Evolutionary conservation across 2,113 vertebrate genomes (phyloP), one percentile per base, ranked within the genome.

Genomic region (Plotosus lineatus): DNA sequence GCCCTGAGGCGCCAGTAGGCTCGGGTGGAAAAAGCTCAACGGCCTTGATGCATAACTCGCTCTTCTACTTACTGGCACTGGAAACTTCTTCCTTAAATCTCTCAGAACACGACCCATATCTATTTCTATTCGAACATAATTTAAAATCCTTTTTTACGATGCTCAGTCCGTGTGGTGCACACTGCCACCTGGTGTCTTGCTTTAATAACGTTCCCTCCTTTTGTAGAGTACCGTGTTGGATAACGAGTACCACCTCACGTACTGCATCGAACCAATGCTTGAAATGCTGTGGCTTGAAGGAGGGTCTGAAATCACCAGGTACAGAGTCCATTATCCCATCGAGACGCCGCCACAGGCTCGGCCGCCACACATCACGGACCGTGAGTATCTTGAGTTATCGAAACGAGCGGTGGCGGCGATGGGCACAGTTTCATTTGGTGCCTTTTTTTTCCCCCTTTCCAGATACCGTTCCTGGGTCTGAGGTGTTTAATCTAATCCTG

Each of bases 251-350:
- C 53, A 87, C 12, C 56, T 82, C 2, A 76, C 81, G 0, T 94
- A 91, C 40, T 80, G 33, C 1, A 88, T 94, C 3, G 93, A 92
- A 80, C 89, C 88, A 0, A 93, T 94, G 93, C 75, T 94, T 0
- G 91, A 93, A 83, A 17, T 94, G 72, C 68, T 89, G 56, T 94
- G 93, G 93, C 78, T 60, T 6, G 92, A 94, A 19, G 90, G 88
- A 1, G 0, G 50, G 1, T 4, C 73, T 55, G 72, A 85, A 48
- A 48, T 90, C 72, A 94, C 92, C 0, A 87, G 83, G 89, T 93
- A 94, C 82, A 93, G 89, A 89, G 90, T 94, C 50, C 71, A 93
- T 6, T 82, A 90, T 4, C 91, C 92, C 11, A 90, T 94, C 42
- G 84, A 77, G 1, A 93, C 92, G 0, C 91, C 91, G 0, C 9